Evolutionary conservation across 30 jellyfish, hydroid and myxozoan species (phyloP).

Genomic region (Phacellophora camtschatica): DNA sequence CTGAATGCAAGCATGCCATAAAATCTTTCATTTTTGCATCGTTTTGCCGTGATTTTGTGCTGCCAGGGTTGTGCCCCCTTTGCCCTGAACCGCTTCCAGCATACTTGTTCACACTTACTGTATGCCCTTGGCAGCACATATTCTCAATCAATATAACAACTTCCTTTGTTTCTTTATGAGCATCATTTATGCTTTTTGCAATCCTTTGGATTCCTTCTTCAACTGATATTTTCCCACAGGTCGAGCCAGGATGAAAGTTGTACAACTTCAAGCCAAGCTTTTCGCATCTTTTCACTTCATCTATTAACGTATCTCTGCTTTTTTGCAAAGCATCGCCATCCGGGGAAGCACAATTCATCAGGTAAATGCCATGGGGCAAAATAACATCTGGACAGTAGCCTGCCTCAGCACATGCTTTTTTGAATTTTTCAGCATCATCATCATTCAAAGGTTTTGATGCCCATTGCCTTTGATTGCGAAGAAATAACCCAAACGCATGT

Average conservation of each 20-base stretch:
- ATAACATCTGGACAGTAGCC: slow-evolving; percentile 18
- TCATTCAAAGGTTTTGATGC: slow-evolving; percentile 44
- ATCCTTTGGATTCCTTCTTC: slow-evolving; percentile 48
- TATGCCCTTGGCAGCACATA: slow-evolving; percentile 64
- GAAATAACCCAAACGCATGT: slow-evolving; percentile 40
- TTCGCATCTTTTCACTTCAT: slow-evolving; percentile 59
- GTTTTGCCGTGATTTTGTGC: too few relatives aligned
- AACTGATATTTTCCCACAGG: slow-evolving; percentile 42
- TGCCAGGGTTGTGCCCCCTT: too few relatives aligned
- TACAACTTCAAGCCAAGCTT: slow-evolving; percentile 39
- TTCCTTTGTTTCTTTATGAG: slow-evolving; percentile 35
- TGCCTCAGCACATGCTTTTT: slow-evolving; percentile 23
- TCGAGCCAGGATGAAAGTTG: slow-evolving; percentile 66
- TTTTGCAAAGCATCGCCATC: slow-evolving; percentile 21
- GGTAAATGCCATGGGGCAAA: slow-evolving; percentile 49
- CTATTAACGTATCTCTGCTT: slow-evolving; percentile 48
- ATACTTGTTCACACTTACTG: too few relatives aligned
- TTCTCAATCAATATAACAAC: slow-evolving; percentile 43
- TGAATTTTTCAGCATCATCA: slow-evolving; percentile 47
- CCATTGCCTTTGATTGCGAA: slow-evolving; percentile 55
- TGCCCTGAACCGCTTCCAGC: too few relatives aligned
- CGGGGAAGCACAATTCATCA: slow-evolving; percentile 58
- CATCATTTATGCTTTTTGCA: slow-evolving; percentile 49
- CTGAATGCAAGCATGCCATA: too few relatives aligned
- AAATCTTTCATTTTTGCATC: too few relatives aligned